Base-by-base conservation (phyloP, 2,888 invertebrate genomes). In the Blastobasis lacticolella region DNA sequence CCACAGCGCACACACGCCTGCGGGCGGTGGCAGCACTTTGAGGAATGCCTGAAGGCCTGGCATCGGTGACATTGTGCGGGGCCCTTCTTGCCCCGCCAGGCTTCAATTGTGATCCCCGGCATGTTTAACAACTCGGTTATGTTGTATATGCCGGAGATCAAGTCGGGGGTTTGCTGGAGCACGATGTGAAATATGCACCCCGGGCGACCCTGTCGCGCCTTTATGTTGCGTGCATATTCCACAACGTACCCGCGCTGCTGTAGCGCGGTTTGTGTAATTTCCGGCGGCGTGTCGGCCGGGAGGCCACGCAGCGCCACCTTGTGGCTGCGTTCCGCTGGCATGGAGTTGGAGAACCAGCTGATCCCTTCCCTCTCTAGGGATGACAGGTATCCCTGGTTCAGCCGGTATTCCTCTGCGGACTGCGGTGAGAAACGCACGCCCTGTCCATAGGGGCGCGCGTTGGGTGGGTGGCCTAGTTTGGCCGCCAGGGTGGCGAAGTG, bases 301-400 rank as follows among this genome's bases (percentile, higher is more conserved):
- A 45, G 45, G 7, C 36, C 45, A 23, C 49, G 23, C 23, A 58
- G 51, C 6, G 52, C 57, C 5, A 58, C 53, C 45, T 57, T 59
- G 0, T 53, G 37, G 9, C 53, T 47, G 0, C 36, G 43, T 8
- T 59, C 58, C 5, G 54, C 45, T 1, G 54, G 55, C 0, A 53
- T 53, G 0, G 54, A 51, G 53, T 55, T 58, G 0, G 45, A 54
- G 49, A 55, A 59, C 60, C 60, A 62, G 1, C 43, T 45, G 6
- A 59, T n/a, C 10, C 45, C 45, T 0, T 36, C n/a, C 4, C 38
- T 49, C 10, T 58, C 57, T 0, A 53, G 38, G 0, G 45, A 10
- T 0, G 48, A 45, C 0, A 59, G 51, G 48, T 59, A 57, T 0
- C 37, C 0, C 6, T 57, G 56, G 0, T 57, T 42, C 3, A 37